Evolutionary conservation across 2,113 vertebrate genomes (phyloP), one percentile per base, ranked within the genome.

Genomic region (Budorcas taxicolor): DNA sequence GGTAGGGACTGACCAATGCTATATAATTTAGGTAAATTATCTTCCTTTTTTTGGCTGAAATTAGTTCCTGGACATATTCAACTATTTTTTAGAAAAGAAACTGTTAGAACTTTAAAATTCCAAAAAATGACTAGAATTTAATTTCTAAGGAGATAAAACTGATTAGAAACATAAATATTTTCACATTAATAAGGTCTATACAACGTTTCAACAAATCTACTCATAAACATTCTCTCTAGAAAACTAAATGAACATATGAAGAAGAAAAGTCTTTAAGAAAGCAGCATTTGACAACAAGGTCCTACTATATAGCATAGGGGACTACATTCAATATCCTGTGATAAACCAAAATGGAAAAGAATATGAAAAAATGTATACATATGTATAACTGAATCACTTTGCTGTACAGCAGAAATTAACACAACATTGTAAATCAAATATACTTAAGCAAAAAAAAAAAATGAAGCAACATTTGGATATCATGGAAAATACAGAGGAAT

Each of bases 131-230:
- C 47, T 78, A 95, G 47, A 93, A 85, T 81, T 94, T 84, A 76
- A 89, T 80, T 91, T 96, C 88, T 91, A 86, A 93, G 15, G 33
- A 93, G 53, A 90, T 89, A 88, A 94, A 85, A 83, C 9, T 55
- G 36, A 52, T 88, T 45, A 90, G 52, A 94, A 87, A 92, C 9
- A 57, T 78, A 86, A 97, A 86, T 58, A 97, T 90, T 89, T 62
- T 89, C 33, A 92, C 10, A 88, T 14, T 60, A 84, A 91, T 23
- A 67, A 3, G 91, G 31, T 8, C 53, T 89, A 5, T 17, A 33
- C 36, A 40, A 82, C n/a, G 87, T 76, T 5, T 10, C 60, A 92
- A 93, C 9, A 67, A 36, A 90, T 52, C 82, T 11, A 89, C 10
- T 64, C 78, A 80, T 55, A 67, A 85, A 82, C 9, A 76, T 55